Evolutionary conservation across 2,113 vertebrate genomes (phyloP).

Genomic region (Rynchops niger): DNA sequence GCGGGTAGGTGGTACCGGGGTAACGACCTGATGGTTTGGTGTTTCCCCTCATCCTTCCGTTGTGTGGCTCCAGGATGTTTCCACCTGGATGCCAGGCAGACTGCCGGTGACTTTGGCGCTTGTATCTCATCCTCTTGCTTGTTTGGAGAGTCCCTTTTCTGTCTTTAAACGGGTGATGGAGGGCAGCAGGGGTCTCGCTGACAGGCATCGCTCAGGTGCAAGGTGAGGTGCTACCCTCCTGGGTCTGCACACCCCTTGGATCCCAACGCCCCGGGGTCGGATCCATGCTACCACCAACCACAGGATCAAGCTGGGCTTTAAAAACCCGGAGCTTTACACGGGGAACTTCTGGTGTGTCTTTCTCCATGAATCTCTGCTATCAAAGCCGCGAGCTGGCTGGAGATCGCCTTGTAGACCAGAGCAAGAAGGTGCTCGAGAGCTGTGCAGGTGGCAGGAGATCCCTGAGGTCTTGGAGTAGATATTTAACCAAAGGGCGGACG

Average conservation of each 20-base stretch:
- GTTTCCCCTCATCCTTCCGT: neutral
- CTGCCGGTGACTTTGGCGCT: neutral
- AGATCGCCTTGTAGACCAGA: neutral
- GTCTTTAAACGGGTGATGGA: rapidly evolving
- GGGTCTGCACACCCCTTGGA: neutral
- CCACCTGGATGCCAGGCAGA: neutral
- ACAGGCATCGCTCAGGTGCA: rapidly evolving
- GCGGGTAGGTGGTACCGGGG: neutral
- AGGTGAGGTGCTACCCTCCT: neutral
- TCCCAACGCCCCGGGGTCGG: rapidly evolving
- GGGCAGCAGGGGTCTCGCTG: no score
- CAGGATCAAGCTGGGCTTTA: neutral
- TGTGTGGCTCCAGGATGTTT: neutral
- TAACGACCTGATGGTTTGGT: rapidly evolving
- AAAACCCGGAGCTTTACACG: neutral
- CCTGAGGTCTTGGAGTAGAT: neutral
- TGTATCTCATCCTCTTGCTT: neutral
- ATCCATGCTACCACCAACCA: neutral
- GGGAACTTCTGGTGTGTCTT: neutral
- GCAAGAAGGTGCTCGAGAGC: neutral
- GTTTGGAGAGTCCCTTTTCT: neutral
- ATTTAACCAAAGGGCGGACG: neutral
- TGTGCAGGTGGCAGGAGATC: neutral
- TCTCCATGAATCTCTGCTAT: neutral
- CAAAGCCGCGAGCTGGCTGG: neutral